A percentile compares a stretch with the other conserved stretches of the same genome.
phyloP scores from a whole-genome alignment of 2,888 invertebrate species.

The Polia nebulosa region DNA sequence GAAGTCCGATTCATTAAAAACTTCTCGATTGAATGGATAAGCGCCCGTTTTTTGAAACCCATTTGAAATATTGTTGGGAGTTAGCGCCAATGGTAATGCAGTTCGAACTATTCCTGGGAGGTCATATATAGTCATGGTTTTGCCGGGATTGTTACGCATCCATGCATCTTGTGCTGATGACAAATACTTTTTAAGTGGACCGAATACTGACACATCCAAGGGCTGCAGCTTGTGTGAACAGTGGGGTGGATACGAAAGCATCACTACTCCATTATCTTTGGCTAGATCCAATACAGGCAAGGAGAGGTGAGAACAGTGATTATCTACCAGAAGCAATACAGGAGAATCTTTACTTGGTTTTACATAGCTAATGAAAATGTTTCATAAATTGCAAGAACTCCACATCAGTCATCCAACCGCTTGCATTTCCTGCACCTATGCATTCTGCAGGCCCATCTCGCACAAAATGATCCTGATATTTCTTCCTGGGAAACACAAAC shows the following conservation, averaged over 20 bases:
- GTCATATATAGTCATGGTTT: background rate
- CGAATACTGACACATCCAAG: background rate
- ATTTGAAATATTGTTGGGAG: background rate
- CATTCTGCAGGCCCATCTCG: background rate
- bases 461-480: background rate
- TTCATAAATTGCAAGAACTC: constrained; percentile 2
- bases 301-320: constrained; percentile 1
- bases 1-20: background rate
- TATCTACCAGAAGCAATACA: background rate
- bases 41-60: background rate
- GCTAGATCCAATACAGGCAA: background rate
- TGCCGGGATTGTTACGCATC: background rate
- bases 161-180: constrained; percentile 8
- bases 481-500: background rate
- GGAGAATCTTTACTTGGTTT: too few relatives aligned
- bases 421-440: constrained; percentile 1
- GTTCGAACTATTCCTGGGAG: background rate
- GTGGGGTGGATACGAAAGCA: constrained; percentile 7
- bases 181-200: background rate
- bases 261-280: constrained; percentile 4
- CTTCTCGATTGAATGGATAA: background rate
- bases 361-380: constrained; percentile 2
- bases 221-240: background rate
- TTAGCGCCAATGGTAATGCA: background rate
- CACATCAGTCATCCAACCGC: background rate